Evolutionary conservation across 2,888 invertebrate species (phyloP).

Genomic region (Agriopis leucophaearia): DNA sequence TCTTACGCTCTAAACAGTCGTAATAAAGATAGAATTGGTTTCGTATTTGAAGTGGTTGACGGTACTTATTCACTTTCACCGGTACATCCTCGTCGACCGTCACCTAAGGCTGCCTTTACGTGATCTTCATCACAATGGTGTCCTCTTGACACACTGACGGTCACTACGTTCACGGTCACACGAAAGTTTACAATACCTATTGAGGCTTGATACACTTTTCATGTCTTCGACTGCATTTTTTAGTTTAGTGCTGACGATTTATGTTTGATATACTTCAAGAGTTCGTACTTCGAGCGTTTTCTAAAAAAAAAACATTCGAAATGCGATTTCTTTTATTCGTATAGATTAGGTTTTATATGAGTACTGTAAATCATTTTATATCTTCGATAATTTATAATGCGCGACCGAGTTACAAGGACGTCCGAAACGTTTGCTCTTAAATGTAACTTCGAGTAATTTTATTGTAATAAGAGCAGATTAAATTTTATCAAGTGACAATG

Average conservation of each 20-base stretch:
- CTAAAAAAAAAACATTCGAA: too few relatives aligned
- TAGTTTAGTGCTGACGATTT: slow-evolving; percentile 17
- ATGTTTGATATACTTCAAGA: not conserved
- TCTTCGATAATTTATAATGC: too few relatives aligned
- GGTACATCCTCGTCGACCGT: slow-evolving; percentile 44
- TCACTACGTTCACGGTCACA: slow-evolving; percentile 65
- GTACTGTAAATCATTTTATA: too few relatives aligned
- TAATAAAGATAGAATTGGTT: slow-evolving; percentile 30
- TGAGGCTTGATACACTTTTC: slow-evolving; percentile 41
- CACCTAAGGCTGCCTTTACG: slow-evolving; percentile 62
- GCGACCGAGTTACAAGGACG: too few relatives aligned
- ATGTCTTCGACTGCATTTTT: slow-evolving; percentile 36
- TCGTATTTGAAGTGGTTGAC: slow-evolving; percentile 27
- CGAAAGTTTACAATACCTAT: slow-evolving; percentile 63
- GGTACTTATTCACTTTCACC: slow-evolving; percentile 46
- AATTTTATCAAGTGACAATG: too few relatives aligned
- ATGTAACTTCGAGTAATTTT: too few relatives aligned
- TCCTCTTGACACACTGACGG: slow-evolving; percentile 71
- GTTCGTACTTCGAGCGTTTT: not conserved
- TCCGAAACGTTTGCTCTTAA: too few relatives aligned
- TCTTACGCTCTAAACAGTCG: slow-evolving; percentile 24
- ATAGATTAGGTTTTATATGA: too few relatives aligned
- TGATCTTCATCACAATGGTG: slow-evolving; percentile 66
- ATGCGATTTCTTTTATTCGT: too few relatives aligned
- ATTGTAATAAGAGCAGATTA: too few relatives aligned